Evolutionary conservation across 2,888 invertebrate species (phyloP).

Genomic region (Pammene aurita): DNA sequence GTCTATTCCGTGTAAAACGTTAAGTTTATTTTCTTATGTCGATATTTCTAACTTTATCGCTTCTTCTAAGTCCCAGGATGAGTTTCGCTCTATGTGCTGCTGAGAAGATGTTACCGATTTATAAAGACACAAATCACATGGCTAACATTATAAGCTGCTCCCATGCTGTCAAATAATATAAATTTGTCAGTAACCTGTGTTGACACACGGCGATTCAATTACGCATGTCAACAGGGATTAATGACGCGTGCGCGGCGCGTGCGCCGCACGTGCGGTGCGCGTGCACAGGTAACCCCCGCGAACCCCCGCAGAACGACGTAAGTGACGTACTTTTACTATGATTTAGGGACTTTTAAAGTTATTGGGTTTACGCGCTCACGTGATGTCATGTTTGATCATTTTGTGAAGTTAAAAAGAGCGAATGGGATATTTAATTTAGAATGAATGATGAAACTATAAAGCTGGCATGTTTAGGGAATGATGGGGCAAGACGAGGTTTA

Average conservation of each 20-base stretch:
- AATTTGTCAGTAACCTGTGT: constrained; percentile 24
- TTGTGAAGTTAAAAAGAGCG: constrained; percentile 5
- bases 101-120: neutral
- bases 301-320: neutral
- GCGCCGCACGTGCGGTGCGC: neutral
- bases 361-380: constrained; percentile 1
- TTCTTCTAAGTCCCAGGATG: no score
- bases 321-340: neutral
- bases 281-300: neutral
- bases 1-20: no score
- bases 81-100: no score
- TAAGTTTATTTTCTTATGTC: no score
- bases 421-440: constrained; percentile 11
- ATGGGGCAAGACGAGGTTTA: no score
- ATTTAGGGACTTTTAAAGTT: neutral
- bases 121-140: neutral
- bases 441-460: neutral
- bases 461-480: neutral
- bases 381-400: constrained; percentile 21
- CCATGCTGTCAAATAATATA: constrained; percentile 6
- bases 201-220: constrained; percentile 26
- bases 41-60: no score
- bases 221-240: constrained; percentile 37
- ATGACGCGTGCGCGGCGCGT: constrained; percentile 50
- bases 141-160: neutral